Evolutionary conservation across 2,888 invertebrate species (phyloP).

Genomic region (Dicycla oo): DNA sequence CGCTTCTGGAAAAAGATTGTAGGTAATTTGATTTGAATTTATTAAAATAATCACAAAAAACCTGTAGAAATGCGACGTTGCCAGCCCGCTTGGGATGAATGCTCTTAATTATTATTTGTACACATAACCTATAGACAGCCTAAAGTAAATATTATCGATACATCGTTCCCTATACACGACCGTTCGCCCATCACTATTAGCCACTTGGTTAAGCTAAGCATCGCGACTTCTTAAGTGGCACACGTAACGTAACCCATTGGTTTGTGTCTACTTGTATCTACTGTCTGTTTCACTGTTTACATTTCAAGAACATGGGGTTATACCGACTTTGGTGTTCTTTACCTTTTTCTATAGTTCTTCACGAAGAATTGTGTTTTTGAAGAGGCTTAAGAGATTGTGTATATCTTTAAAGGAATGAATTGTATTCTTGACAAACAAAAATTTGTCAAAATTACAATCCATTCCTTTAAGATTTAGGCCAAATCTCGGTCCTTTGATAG

Average conservation of each 20-base stretch:
- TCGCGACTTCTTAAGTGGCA: constrained; percentile 79
- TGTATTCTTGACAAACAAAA: not conserved
- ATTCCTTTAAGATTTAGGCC: not conserved
- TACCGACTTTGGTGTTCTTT: constrained; percentile 38
- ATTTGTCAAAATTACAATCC: too few relatives aligned
- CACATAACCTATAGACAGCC: not conserved
- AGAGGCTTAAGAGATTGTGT: not conserved
- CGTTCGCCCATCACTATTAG: constrained; percentile 50
- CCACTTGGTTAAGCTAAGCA: constrained; percentile 72
- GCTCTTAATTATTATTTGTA: not conserved
- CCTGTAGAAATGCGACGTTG: too few relatives aligned
- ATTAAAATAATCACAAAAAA: too few relatives aligned
- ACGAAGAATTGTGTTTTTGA: constrained; percentile 15
- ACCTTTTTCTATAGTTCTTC: constrained; percentile 10
- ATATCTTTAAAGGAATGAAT: not conserved
- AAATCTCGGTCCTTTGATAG: not conserved
- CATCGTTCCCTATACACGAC: not conserved
- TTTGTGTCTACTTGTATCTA: constrained; percentile 74
- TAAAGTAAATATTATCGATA: not conserved
- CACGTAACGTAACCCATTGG: constrained; percentile 81
- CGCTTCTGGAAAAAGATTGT: too few relatives aligned
- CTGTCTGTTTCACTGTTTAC: constrained; percentile 84
- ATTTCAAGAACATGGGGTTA: constrained; percentile 74
- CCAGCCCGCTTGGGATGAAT: too few relatives aligned
- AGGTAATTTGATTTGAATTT: too few relatives aligned